These are phyloP conservation scores for Oncorhynchus masou DNA, from an alignment of 2,113 vertebrate genomes.

Conservation along the genomic window DNA sequence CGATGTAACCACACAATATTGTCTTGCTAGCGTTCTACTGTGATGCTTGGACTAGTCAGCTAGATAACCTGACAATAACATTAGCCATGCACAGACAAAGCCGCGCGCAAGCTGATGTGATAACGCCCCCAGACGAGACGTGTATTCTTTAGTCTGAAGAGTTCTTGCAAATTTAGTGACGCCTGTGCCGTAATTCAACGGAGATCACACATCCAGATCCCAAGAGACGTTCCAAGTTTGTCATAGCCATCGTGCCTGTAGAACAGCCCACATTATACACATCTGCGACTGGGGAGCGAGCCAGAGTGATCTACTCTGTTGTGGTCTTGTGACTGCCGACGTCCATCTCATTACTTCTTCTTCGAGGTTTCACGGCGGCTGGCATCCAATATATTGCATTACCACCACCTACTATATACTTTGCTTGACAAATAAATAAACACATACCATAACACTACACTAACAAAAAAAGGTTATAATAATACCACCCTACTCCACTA, in stretches of 20 bases:
- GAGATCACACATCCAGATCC: neutral
- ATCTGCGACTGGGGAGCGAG: neutral
- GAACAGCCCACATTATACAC: conserved; percentile 8
- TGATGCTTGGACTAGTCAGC: neutral
- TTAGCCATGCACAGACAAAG: conserved; percentile 28
- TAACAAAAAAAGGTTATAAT: too few species aligned
- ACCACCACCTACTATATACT: too few species aligned
- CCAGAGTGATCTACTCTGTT: neutral
- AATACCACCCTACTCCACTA: too few species aligned
- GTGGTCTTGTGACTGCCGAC: conserved; percentile 75
- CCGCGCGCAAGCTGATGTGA: neutral
- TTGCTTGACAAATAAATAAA: too few species aligned
- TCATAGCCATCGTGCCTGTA: conserved; percentile 41
- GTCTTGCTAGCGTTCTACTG: conserved; percentile 4
- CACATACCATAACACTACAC: too few species aligned
- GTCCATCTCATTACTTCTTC: conserved; percentile 60
- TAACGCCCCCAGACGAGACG: neutral
- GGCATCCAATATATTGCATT: too few species aligned
- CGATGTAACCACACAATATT: conserved; percentile 12
- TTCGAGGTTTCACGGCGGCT: too few species aligned
- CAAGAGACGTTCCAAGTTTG: neutral
- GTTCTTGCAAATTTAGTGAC: conserved; percentile 10
- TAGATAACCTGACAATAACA: conserved; percentile 14
- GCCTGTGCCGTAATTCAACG: neutral
- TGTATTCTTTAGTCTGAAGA: neutral